Base-by-base conservation (phyloP, 1,140 invertebrate species). In the Pectinophora gossypiella region DNA sequence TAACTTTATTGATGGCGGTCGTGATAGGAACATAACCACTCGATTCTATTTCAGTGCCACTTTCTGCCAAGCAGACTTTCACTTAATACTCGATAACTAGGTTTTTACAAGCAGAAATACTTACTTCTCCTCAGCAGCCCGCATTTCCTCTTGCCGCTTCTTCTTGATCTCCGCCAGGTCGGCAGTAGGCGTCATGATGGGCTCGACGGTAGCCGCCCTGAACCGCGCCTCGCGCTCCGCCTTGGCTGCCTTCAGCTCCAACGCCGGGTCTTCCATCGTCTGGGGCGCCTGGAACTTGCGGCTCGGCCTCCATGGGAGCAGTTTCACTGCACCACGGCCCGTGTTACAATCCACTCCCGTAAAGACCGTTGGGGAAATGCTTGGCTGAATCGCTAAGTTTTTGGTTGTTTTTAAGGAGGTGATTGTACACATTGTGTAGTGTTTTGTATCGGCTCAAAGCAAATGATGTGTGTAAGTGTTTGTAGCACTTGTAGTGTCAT, bases 301-400 rank as follows among this genome's bases (percentile, higher is more conserved):
- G 61, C 90, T 89, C 68, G 91, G 90, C 60, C 91, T 90, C 65
- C 88, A 87, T 43, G 91, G 90, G 44, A 91, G 88, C 79, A 92
- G 85, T 68, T 91, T 88, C 54, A 86, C 89, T 91, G 80, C 69
- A 74, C 68, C 72, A 56, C 71, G 68, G 72, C 71, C 65, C 63
- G 68, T 54, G 64, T 72, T 68, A 81, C 62, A 62, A 47, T 55
- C 16, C 51, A 61, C 52, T 56, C 55, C 59, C 51, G 45, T 46
- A 63, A 64, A 67, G 60, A 67, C 67, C 65, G 72, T 68, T 62
- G 55, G 46, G 60, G 68, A 72, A 75, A 76, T 63, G 56, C 67
- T 18, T 49, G 60, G 57, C 65, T 59, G 43, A 50, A 32, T 40
- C 36, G 9, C 27, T 32, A 12, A n/a, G 6, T 9, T 32, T 40